Evolutionary conservation across 2,113 vertebrate species (phyloP).

Genomic region (Grantiella picta): DNA sequence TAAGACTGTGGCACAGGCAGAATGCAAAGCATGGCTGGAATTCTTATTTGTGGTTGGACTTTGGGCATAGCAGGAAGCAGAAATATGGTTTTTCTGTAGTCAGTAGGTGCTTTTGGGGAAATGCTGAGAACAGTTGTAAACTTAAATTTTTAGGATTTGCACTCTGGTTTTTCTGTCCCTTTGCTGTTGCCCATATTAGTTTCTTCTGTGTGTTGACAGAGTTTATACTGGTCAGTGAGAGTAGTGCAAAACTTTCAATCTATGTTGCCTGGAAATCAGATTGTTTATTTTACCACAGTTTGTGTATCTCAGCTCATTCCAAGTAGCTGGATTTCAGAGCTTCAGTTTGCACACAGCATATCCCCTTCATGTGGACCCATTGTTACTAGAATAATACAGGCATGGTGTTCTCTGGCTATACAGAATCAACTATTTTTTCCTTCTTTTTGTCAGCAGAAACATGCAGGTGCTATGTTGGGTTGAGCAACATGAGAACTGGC

Average conservation of each 20-base stretch:
- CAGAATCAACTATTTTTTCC: not conserved
- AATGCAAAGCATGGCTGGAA: not conserved
- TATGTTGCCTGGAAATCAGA: not conserved
- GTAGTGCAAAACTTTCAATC: not conserved
- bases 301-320: not conserved
- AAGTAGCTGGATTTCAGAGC: not conserved
- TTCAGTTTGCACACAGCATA: not conserved
- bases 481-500: not conserved
- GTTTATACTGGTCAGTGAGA: not conserved
- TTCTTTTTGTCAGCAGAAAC: not conserved
- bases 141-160: not conserved
- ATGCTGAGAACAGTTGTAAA: not conserved
- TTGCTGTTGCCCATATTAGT: not conserved
- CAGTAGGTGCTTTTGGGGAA: slow-evolving; percentile 33
- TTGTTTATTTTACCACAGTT: not conserved
- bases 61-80: not conserved
- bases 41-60: not conserved
- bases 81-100: not conserved
- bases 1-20: not conserved
- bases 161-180: not conserved
- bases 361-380: not conserved
- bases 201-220: not conserved
- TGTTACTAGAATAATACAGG: not conserved
- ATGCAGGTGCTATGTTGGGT: not conserved
- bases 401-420: not conserved